Conservation (phyloP, 2,113 vertebrate genomes). For the Lucifuga dentata region DNA sequence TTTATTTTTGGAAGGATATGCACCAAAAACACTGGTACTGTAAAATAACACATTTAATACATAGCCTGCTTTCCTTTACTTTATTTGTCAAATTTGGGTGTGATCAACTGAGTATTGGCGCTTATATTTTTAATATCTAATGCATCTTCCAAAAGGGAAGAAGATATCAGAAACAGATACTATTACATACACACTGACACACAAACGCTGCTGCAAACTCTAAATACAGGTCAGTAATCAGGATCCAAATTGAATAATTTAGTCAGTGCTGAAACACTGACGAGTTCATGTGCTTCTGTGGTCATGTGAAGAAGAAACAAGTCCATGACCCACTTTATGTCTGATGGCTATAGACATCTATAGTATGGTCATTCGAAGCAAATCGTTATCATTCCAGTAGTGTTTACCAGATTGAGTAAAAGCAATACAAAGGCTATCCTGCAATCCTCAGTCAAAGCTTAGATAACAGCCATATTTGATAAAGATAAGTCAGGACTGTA, state of each 20-base stretch:
- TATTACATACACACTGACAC: no score
- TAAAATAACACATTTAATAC: no score
- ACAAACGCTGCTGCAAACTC: no score
- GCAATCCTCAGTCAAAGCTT: slow-evolving; percentile 8
- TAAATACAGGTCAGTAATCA: slow-evolving; percentile 4
- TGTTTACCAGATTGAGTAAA: slow-evolving; percentile 34
- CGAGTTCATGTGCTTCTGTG: neutral
- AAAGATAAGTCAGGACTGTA: slow-evolving; percentile 24
- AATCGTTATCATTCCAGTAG: slow-evolving; percentile 13
- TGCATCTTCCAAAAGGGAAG: no score
- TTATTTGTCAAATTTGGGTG: no score
- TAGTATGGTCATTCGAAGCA: neutral
- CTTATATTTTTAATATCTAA: no score
- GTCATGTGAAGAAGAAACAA: slow-evolving; percentile 27
- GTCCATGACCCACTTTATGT: slow-evolving; percentile 11
- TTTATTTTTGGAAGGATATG: no score
- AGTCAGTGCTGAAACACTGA: neutral
- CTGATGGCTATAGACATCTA: neutral
- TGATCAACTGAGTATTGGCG: no score
- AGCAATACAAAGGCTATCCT: neutral
- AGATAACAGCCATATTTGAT: slow-evolving; percentile 19
- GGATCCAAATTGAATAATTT: slow-evolving; percentile 6
- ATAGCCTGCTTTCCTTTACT: no score
- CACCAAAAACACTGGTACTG: no score
- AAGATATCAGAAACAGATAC: no score